These are phyloP conservation scores for Bubalus kerabau DNA, from an alignment of 2,113 vertebrate species.

Conservation along the genomic window DNA sequence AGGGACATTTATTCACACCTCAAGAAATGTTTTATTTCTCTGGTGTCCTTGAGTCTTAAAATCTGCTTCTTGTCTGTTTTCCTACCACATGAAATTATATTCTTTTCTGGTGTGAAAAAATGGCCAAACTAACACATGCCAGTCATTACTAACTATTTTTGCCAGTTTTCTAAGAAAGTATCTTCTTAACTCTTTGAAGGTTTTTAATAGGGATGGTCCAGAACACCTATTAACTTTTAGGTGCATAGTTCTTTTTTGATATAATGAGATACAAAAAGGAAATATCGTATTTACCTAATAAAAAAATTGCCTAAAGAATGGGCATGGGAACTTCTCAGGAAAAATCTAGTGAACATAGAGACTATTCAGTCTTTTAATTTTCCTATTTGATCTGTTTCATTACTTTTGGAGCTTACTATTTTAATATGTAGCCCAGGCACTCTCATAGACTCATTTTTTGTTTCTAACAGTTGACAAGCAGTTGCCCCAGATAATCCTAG, in stretches of 20 bases:
- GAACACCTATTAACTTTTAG: not conserved
- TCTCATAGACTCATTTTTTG: not conserved
- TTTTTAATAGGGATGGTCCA: not conserved
- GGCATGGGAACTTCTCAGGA: not conserved
- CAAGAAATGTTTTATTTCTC: not conserved
- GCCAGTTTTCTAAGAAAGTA: not conserved
- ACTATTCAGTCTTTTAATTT: not conserved
- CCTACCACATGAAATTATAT: not conserved
- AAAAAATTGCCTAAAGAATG: not conserved
- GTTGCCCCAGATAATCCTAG: not conserved
- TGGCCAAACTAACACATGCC: constrained; percentile 3
- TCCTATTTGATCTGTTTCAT: not conserved
- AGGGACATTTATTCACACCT: not conserved
- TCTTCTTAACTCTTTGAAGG: not conserved
- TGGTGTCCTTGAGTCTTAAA: not conserved
- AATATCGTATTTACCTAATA: not conserved
- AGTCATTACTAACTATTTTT: constrained; percentile 8
- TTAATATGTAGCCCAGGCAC: not conserved
- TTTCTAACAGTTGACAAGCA: not conserved
- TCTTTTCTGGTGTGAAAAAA: constrained; percentile 38
- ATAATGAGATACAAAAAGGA: not conserved
- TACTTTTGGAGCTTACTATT: constrained; percentile 16
- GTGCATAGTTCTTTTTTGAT: not conserved
- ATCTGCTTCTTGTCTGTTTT: not conserved
- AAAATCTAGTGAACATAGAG: not conserved